Base-by-base conservation (phyloP, 2,888 invertebrate species). In the Agrotis clavis region DNA sequence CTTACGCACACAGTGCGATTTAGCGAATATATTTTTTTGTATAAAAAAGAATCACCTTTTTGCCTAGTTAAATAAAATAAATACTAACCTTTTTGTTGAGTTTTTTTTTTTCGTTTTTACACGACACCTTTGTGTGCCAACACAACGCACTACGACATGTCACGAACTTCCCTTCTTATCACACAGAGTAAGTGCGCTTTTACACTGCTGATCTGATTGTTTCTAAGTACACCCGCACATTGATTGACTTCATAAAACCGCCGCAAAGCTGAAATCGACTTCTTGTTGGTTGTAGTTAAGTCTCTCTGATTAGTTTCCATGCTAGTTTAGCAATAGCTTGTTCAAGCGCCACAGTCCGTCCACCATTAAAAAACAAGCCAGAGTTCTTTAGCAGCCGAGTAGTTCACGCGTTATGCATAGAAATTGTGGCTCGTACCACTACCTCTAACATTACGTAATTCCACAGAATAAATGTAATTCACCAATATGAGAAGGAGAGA, bases 1-100 rank as follows among this genome's bases (percentile, higher is more conserved):
- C 72, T 83, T 84, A 76, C 87, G 86, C 86, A 86, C 87, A 81
- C 87, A 76, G 86, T 81, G 82, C 81, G 83, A 86, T 83, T 82
- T 86, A 81, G 82, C 70, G 54, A 77, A 80, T 81, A 84, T 83
- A 79, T 83, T 87, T 79, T 85, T 87, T 82, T 87, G 86, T 86
- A 85, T 80, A 79, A 82, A 81, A 74, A 77, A 67, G 77, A 41
- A 81, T 86, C 86, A 81, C 81, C 80, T 78, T 82, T 83, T 79
- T 81, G 80, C 81, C 78, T 85, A 82, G 85, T 73, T 76, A 67
- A 83, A 84, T 85, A 86, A 85, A 85, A 84, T 85, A 84, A 85
- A 85, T 83, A 81, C 78, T 85, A 86, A 87, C 82, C 83, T 78
- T 87, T 74, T 79, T 76, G 70, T 86, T 86, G 85, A 72, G 75